Percentiles rank a stretch among this genome's conserved stretches.
These are phyloP conservation scores for Centruroides sculpturatus DNA, from an alignment of 1,140 invertebrate genomes.

Conservation along the genomic window DNA sequence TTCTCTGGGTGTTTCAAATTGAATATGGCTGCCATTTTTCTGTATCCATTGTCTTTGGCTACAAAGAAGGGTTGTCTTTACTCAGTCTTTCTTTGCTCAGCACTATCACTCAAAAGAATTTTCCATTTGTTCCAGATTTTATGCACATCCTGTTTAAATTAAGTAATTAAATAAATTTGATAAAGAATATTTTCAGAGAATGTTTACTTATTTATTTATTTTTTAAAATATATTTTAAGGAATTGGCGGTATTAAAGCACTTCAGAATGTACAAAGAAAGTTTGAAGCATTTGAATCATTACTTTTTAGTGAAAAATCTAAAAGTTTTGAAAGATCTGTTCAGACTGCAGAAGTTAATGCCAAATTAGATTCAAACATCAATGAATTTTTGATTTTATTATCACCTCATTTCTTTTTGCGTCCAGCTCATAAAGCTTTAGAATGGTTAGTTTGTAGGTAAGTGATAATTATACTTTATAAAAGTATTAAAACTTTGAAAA, in stretches of 20 bases:
- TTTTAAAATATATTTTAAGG: conserved; percentile 30
- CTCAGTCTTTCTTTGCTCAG: too few species aligned
- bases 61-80: too few species aligned
- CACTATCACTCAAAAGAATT: too few species aligned
- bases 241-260: conserved; percentile 58
- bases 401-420: conserved; percentile 76
- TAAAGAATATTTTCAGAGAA: too few species aligned
- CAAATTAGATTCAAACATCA: conserved; percentile 56
- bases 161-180: too few species aligned
- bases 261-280: conserved; percentile 49
- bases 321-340: conserved; percentile 62
- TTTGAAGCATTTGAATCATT: conserved; percentile 58
- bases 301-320: conserved; percentile 56
- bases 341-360: conserved; percentile 56
- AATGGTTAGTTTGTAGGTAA: conserved; percentile 71
- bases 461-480: background rate
- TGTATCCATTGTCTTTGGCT: too few species aligned
- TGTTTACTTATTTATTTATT: too few species aligned
- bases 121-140: too few species aligned
- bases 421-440: conserved; percentile 71
- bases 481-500: too few species aligned
- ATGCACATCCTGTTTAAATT: too few species aligned
- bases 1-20: too few species aligned
- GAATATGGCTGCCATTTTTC: too few species aligned
- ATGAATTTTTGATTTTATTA: conserved; percentile 58